Base-by-base conservation (phyloP, 2,797 vertebrate species). In the Micropoecilia bifurca region DNA sequence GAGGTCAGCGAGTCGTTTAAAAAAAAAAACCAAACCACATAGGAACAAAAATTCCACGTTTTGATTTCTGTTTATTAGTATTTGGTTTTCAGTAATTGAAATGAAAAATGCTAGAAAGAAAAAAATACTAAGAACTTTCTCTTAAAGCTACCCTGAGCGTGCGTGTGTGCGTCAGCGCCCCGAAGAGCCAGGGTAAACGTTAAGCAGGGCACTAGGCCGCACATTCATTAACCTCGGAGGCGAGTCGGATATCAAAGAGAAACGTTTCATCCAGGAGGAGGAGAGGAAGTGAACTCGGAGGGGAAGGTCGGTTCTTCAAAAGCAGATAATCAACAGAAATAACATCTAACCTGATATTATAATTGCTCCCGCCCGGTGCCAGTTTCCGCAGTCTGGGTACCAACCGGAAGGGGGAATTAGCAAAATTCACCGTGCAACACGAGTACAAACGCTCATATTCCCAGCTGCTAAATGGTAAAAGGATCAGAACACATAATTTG, bases 261-360 rank as follows among this genome's bases (percentile, higher is more conserved):
- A 16, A 18, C 73, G 87, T 83, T 83, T 47, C 50, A 84, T 76
- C 80, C 66, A 74, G 81, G 75, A 75, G 77, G 80, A 74, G 78
- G 77, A 83, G 80, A 90, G 93, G 92, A 94, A 93, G 94, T 92
- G 89, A 94, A 93, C 91, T 90, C 79, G 3, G 87, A 69, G 89
- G 89, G 86, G 53, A 90, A 91, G 76, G 83, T 77, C 55, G 66
- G 86, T 83, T 84, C 92, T 94, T 94, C 93, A 95, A 93, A 95
- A 91, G 93, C 91, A 83, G 92, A 94, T 92, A 94, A 96, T 95
- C 93, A 96, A 90, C 92, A 94, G 91, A 91, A 96, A 95, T 92
- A 95, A 95, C 94, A 95, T 78, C 83, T 88, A 95, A 95, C 90
- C 85, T 88, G 93, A 95, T 95, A 94, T 93, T 90, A 95, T 95